A percentile compares a stretch with the other conserved stretches of the same genome.
phyloP scores from a whole-genome alignment of 1,140 invertebrate genomes.

The Trypoxylus dichotomus region DNA sequence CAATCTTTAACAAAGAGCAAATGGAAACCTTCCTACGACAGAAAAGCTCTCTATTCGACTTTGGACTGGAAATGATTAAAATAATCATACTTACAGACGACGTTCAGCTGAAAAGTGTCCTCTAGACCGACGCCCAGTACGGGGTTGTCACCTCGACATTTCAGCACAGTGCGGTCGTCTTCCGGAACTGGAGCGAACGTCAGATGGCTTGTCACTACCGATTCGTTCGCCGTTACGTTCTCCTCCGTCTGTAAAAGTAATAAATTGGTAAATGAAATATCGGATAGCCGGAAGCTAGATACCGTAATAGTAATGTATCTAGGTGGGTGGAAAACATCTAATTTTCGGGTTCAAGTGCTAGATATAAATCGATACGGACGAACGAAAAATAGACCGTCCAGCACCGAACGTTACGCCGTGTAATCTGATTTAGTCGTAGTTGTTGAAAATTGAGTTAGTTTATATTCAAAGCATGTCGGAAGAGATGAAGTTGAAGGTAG shows the following conservation, averaged over 20 bases:
- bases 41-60: neutral
- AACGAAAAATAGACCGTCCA: no score
- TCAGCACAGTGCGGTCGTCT: slow-evolving; percentile 79
- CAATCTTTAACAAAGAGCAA: no score
- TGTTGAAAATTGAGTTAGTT: no score
- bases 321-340: no score
- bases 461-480: no score
- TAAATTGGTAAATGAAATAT: slow-evolving; percentile 27
- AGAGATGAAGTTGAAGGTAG: no score
- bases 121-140: slow-evolving; percentile 72
- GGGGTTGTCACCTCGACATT: slow-evolving; percentile 83
- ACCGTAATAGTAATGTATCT: neutral
- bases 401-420: no score
- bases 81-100: slow-evolving; percentile 79
- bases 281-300: neutral
- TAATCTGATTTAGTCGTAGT: no score
- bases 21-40: no score
- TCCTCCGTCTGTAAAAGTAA: slow-evolving; percentile 61
- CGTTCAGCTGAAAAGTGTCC: slow-evolving; percentile 78
- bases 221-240: slow-evolving; percentile 61
- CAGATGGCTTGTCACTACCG: slow-evolving; percentile 73
- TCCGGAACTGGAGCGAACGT: slow-evolving; percentile 79
- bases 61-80: neutral
- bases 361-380: no score
- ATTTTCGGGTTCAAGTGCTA: no score